Conservation (phyloP, 1,140 invertebrate species). For the Penaeus chinensis region DNA sequence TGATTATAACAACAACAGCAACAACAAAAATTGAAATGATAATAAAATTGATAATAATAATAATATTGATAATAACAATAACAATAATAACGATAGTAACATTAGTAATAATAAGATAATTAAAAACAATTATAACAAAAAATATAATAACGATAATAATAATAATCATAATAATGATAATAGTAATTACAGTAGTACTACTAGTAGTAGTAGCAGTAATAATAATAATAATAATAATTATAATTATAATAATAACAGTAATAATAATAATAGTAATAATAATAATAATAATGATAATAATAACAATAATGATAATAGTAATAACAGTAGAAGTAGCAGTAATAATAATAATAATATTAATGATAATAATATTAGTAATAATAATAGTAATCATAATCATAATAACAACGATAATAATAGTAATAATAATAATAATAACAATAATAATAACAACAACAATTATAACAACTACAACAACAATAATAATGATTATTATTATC, state of each 20-base stretch:
- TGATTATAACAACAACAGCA: too few relatives aligned
- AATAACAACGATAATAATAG: background rate
- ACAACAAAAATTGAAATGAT: too few relatives aligned
- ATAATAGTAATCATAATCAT: background rate
- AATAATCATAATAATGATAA: background rate
- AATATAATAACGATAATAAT: background rate
- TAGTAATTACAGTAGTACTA: background rate
- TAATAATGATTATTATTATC: too few relatives aligned
- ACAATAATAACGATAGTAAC: background rate
- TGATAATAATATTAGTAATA: background rate
- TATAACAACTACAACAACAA: too few relatives aligned
- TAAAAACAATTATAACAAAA: conserved; percentile 11
- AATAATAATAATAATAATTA: background rate
- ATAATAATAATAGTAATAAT: background rate
- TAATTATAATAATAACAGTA: background rate
- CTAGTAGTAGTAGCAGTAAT: background rate
- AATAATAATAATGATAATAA: background rate
- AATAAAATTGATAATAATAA: background rate
- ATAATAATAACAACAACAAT: too few relatives aligned
- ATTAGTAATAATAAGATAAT: background rate
- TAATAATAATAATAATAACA: background rate
- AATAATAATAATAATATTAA: too few relatives aligned
- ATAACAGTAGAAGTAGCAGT: background rate
- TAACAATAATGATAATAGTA: background rate
- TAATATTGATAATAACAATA: background rate